Evolutionary conservation across 2,888 invertebrate species (phyloP).

Genomic region (Dioctria linearis): DNA sequence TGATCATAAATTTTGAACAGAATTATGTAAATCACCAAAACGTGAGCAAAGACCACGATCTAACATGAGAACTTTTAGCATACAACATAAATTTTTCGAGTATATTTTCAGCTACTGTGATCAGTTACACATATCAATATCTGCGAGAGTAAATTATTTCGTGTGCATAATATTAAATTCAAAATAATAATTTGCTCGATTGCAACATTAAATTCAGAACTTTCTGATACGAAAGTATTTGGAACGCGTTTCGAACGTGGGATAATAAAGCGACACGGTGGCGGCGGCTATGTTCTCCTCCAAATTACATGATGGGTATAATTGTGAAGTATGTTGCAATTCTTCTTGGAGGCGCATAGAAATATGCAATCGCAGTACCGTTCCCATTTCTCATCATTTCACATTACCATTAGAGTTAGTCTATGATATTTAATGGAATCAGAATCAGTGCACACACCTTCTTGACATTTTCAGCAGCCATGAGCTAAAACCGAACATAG

Average conservation of each 20-base stretch:
- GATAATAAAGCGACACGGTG: conserved; percentile 1
- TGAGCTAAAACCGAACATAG: conserved; percentile 22
- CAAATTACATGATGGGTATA: conserved; percentile 3
- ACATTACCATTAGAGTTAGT: background rate
- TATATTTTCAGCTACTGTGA: background rate
- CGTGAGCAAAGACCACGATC: conserved; percentile 23
- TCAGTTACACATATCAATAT: background rate
- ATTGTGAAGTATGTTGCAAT: conserved; percentile 9
- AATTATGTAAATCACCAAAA: conserved; percentile 39
- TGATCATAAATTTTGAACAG: conserved; percentile 42
- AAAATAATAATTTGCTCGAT: conserved; percentile 3
- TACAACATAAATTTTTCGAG: background rate
- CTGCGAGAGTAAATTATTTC: background rate
- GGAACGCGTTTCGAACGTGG: conserved; percentile 2
- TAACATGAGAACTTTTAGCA: too few relatives aligned
- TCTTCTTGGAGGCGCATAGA: conserved; percentile 1
- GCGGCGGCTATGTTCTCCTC: background rate
- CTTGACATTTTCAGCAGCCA: conserved; percentile 47
- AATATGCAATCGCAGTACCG: background rate
- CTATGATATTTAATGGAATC: conserved; percentile 42
- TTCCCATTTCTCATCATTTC: conserved; percentile 39
- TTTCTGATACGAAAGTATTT: conserved; percentile 18
- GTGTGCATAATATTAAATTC: background rate
- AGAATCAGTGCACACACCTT: conserved; percentile 48
- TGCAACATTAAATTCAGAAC: conserved; percentile 2